These are phyloP conservation scores for Aphaenogaster floridana DNA, from an alignment of 1,140 invertebrate genomes.

Conservation along the genomic window DNA sequence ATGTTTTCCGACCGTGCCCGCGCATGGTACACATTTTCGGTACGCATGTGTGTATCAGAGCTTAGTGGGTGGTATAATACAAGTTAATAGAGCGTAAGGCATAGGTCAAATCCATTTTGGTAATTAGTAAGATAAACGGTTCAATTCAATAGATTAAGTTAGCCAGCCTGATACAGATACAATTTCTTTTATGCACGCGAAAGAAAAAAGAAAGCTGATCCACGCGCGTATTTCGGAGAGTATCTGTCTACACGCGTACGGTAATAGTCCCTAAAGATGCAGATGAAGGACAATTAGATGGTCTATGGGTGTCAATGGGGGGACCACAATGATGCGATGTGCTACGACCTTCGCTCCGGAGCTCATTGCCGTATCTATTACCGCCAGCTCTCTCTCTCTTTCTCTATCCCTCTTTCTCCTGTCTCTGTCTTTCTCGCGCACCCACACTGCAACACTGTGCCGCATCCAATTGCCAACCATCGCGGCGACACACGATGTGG, in stretches of 20 bases:
- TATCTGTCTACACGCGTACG: neutral
- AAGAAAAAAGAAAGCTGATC: neutral
- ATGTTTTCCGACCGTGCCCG: neutral
- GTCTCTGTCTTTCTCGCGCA: neutral
- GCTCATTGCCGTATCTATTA: constrained; percentile 76
- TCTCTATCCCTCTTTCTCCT: neutral
- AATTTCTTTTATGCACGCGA: neutral
- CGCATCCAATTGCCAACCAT: constrained; percentile 34
- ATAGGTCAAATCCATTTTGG: neutral
- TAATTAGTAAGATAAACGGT: constrained; percentile 4
- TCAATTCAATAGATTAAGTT: neutral
- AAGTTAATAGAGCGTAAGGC: neutral
- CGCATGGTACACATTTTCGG: neutral
- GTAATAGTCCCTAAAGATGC: constrained; percentile 56
- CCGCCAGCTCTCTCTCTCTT: constrained; percentile 40
- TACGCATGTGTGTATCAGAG: neutral
- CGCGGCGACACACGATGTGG: constrained; percentile 42
- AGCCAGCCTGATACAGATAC: neutral
- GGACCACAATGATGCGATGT: constrained; percentile 67
- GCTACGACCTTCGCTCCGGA: constrained; percentile 67
- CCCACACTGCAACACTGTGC: neutral
- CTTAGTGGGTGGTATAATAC: neutral
- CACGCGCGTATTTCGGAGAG: neutral
- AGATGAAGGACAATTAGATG: constrained; percentile 74
- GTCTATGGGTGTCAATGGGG: constrained; percentile 70